Base-by-base conservation (phyloP, 1,140 invertebrate species). In the Pemphigus obesinymphae region DNA sequence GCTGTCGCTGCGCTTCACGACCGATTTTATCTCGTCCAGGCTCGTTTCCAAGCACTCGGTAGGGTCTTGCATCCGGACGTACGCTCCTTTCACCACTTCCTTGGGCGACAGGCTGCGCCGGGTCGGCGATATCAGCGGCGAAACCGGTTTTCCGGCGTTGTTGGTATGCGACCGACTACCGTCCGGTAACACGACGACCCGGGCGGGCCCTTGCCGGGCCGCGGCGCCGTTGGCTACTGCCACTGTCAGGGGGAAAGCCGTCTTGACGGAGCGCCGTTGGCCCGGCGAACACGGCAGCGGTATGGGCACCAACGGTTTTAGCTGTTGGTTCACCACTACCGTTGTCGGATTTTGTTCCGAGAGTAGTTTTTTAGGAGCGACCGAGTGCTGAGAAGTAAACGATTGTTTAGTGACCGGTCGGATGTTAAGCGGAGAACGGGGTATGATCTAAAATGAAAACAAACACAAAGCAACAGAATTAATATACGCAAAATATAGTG, bases 1-100 rank as follows among this genome's bases (percentile, higher is more conserved):
- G 87, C 94, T 95, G 86, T 95, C 93, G 86, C 93, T 95, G 63
- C 94, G 90, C 87, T 94, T 94, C 37, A 95, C 81, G 82, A 86
- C 85, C 53, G 88, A 86, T 78, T 88, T 88, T 13, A 58, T 40
- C 10, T 84, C 84, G 37, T 84, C 84, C 20, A 72, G 45, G 37
- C 82, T 68, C 17, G 82, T 83, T 29, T 83, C 82, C 20, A 82
- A 31, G 34, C 84, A 84, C 10, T 85, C 82, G 1, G 84, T 83
- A 17, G 84, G 84, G 34, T 84, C 83, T 13, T 84, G 82, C 31
- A 85, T 83, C 23, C 82, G 83, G 3, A 85, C 85, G 70, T 85
- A 85, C 7, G 85, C 85, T 6, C 85, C 85, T 82, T 83, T 73
- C 4, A 82, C 82, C 68, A 72, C 70, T 20, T 73, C 66, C 23